A percentile compares a stretch with the other conserved stretches of the same genome.
Evolutionary conservation across 2,113 vertebrate genomes (phyloP).

Genomic region (Poicephalus meyeri): DNA sequence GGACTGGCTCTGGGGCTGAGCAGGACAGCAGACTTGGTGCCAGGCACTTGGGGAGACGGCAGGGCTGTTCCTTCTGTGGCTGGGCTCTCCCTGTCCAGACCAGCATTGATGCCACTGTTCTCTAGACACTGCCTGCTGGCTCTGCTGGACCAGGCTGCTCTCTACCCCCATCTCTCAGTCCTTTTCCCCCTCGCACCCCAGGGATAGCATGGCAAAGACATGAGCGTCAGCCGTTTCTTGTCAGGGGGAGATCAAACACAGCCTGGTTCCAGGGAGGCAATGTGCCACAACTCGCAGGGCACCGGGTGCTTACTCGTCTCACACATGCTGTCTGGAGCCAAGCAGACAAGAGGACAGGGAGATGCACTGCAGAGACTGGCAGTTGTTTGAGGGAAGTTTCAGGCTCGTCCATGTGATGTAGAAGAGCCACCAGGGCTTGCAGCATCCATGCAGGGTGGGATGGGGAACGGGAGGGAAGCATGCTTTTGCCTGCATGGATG

Average conservation of each 20-base stretch:
- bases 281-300: not conserved
- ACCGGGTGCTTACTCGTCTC: not conserved
- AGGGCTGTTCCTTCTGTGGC: not conserved
- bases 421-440: not conserved
- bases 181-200: accelerated
- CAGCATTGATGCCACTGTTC: not conserved
- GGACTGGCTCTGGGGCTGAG: not conserved
- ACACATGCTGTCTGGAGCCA: not conserved
- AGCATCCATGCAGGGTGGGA: not conserved
- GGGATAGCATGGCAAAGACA: not conserved
- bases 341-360: not conserved
- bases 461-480: not conserved
- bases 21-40: not conserved
- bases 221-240: not conserved
- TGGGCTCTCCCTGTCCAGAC: not conserved
- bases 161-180: not conserved
- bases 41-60: not conserved
- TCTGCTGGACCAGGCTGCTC: not conserved
- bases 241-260: not conserved
- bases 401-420: not conserved
- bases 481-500: not conserved
- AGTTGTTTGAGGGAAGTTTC: not conserved
- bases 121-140: not conserved
- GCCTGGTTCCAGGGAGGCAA: not conserved
- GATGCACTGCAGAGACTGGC: not conserved